Base-by-base conservation (phyloP, 2,888 invertebrate genomes). In the Hypsopygia costalis region DNA sequence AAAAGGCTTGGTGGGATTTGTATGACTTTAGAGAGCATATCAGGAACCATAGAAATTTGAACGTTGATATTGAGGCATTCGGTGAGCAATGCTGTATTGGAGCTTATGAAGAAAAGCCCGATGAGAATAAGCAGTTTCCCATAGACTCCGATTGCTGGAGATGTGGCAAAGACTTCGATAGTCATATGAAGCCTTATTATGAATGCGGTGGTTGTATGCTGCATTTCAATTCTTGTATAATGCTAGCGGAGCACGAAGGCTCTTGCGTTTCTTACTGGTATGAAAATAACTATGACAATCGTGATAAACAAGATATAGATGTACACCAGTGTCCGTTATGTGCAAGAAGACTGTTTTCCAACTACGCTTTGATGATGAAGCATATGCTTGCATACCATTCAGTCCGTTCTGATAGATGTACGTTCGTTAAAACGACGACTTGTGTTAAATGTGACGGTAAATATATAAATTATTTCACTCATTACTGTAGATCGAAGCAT, bases 131-230 rank as follows among this genome's bases (percentile, higher is more conserved):
- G 4, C 3, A 8, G 3, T 21, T 37, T 25, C n/a, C 22, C 1
- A 37, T 37, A 4, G 11, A 22, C 4, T 8, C n/a, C 2, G 31
- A 30, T 7, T 37, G 37, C n/a, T 37, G 37, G 37, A 30, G 8
- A 11, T 37, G 37, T 11, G 31, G 37, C 6, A 31, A 31, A 31
- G 10, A 20, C 1, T 22, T 11, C 11, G 5, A 10, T 0, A 3
- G 3, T 6, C 37, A 37, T 31, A 1, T 6, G 11, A 11, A 2
- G 3, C 0, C 7, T 4, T 5, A 36, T 1, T 35, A 35, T 11
- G 25, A 27, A n/a, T 35, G 35, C 9, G 0, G 2, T 1, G 25
- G n/a, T 8, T 35, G 35, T 7, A n/a, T 11, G 4, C 22, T 1
- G 6, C 6, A 0, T 1, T n/a, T 25, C 1, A 21, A 11, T 11